Percentiles rank a stretch among this genome's conserved stretches.
Conservation (phyloP, 2,113 vertebrate genomes). For the Oryzias curvinotus region DNA sequence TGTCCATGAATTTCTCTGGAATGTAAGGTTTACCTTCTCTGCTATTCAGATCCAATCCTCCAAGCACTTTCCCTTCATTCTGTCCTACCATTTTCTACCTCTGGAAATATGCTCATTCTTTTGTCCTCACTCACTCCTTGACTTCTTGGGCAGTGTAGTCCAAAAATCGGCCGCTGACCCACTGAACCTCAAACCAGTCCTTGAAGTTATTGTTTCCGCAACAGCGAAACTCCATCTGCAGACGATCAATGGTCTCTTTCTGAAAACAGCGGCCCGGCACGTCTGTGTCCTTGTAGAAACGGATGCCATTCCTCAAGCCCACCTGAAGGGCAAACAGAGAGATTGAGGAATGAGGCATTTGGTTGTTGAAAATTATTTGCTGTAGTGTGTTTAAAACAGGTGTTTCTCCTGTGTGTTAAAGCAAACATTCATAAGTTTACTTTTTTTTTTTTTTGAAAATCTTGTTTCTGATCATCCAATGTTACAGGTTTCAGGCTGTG, state of each 20-base stretch:
- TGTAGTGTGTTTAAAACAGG: background rate
- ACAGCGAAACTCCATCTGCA: conserved; percentile 84
- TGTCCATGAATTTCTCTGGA: conserved; percentile 34
- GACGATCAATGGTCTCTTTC: conserved; percentile 83
- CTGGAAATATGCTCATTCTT: background rate
- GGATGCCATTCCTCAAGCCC: conserved; percentile 81
- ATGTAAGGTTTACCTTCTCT: conserved; percentile 28
- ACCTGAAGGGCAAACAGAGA: conserved; percentile 57
- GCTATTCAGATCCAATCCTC: background rate
- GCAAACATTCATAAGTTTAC: no score
- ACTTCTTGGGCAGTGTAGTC: conserved; percentile 82
- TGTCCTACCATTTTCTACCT: background rate
- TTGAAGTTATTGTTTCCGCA: conserved; percentile 83
- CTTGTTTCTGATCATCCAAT: no score
- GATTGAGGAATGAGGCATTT: background rate
- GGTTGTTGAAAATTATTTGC: background rate
- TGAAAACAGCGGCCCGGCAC: conserved; percentile 84
- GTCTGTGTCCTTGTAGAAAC: conserved; percentile 85
- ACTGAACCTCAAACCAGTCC: conserved; percentile 88
- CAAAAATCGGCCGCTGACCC: conserved; percentile 84
- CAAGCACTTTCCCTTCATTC: background rate
- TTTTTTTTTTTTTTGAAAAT: no score
- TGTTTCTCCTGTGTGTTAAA: no score
- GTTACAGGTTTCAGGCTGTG: no score
- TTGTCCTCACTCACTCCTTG: conserved; percentile 80